Conservation (phyloP, 2,797 vertebrate species). For the Carcharodon carcharias region DNA sequence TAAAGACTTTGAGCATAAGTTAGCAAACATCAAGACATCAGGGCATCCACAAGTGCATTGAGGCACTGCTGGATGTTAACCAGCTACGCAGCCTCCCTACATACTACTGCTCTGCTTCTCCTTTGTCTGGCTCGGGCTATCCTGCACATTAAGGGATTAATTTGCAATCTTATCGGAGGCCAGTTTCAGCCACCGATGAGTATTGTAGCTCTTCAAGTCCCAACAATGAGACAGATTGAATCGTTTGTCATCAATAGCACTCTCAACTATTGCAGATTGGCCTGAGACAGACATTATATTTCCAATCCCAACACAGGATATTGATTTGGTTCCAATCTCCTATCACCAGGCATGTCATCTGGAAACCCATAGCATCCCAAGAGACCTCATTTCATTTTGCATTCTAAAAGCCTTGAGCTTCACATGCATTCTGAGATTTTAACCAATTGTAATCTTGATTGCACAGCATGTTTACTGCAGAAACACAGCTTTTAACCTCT, state of each 20-base stretch:
- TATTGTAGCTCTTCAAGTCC: background rate
- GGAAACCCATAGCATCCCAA: background rate
- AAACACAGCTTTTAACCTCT: background rate
- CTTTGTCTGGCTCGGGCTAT: background rate
- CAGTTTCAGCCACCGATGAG: background rate
- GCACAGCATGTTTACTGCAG: background rate
- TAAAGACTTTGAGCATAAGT: background rate
- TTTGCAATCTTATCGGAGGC: background rate
- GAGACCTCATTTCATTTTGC: background rate
- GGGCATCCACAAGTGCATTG: background rate
- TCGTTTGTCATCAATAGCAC: background rate
- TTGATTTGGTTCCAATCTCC: slow-evolving; percentile 4
- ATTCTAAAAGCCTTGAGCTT: background rate
- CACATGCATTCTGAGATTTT: background rate
- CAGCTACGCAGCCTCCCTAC: background rate
- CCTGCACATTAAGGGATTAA: background rate
- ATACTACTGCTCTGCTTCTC: background rate
- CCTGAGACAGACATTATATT: background rate
- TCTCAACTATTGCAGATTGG: background rate
- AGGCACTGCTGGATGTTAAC: background rate
- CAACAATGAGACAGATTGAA: background rate
- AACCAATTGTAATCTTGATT: background rate
- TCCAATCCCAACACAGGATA: background rate
- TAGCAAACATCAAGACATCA: background rate
- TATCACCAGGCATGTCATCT: background rate